Percentiles rank a stretch among this genome's conserved stretches.
Evolutionary conservation across 2,888 invertebrate species (phyloP).

Genomic region (Caenorhabditis uteleia): DNA sequence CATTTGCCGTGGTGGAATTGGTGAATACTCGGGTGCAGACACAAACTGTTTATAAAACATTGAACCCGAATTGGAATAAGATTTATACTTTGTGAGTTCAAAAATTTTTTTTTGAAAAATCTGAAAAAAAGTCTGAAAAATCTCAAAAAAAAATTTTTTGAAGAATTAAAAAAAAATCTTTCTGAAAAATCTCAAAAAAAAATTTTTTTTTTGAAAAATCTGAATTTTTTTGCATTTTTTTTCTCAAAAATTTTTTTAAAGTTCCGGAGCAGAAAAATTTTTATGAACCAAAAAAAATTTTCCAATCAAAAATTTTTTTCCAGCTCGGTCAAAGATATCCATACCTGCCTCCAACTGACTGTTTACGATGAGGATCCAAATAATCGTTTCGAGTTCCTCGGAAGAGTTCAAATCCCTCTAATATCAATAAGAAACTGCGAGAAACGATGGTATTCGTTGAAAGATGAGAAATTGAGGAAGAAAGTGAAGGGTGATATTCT

Average conservation of each 20-base stretch:
- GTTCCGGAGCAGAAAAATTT: not conserved
- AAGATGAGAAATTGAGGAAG: constrained; percentile 85
- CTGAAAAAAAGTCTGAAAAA: not conserved
- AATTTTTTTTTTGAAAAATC: constrained; percentile 72
- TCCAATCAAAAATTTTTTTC: constrained; percentile 9
- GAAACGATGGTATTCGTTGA: constrained; percentile 92
- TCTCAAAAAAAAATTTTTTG: not conserved
- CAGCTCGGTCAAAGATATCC: constrained; percentile 81
- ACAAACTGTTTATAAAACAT: constrained; percentile 96
- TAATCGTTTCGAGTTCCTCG: constrained; percentile 91
- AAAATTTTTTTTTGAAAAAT: not conserved
- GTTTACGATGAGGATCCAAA: constrained; percentile 97
- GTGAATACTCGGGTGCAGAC: constrained; percentile 94
- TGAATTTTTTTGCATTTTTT: constrained; percentile 73
- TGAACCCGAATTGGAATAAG: constrained; percentile 96
- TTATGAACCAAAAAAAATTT: not conserved
- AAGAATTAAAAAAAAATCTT: not conserved
- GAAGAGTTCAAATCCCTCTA: constrained; percentile 87
- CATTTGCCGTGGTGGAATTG: constrained; percentile 90
- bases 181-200: too few species aligned
- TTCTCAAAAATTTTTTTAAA: constrained; percentile 3
- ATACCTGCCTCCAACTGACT: constrained; percentile 89
- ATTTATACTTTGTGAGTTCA: constrained; percentile 87
- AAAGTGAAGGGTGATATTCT: constrained; percentile 77
- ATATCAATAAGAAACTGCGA: constrained; percentile 85